Evolutionary conservation across 2,113 vertebrate species (phyloP), one percentile per base, ranked within the genome.

Genomic region (Onychorhynchus coronatus): DNA sequence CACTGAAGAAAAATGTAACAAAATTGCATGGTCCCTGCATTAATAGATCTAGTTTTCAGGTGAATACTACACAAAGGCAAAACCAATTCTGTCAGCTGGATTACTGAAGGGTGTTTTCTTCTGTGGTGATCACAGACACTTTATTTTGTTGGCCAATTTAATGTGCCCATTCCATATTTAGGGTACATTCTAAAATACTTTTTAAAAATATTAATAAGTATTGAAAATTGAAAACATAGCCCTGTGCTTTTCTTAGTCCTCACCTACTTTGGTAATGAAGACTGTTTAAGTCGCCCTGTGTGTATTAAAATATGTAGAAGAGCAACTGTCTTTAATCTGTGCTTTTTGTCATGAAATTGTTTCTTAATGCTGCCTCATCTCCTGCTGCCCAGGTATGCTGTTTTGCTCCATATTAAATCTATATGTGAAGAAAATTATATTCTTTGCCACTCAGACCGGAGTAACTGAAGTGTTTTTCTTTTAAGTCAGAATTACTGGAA

Each of bases 81-180:
- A 56, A 93, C 3, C 6, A 83, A 22, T 22, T 52, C 24, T 65
- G 22, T 65, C 1, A 1, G 12, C 5, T 50, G 15, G 53, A 30
- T 72, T 61, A 56, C 53, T 50, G 53, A 58, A 65, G 4, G 44
- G 17, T 3, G 1, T 44, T 85, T 88, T 53, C 37, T 68, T 76
- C 71, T 85, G 44, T 0, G 1, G 11, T 42, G 55, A 73, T 79
- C 5, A 22, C 22, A 27, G 20, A 18, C 8, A 73, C 0, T 0
- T 53, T 84, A 16, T 47, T 78, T 47, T 79, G 9, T 62, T 88
- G 75, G 21, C 20, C 31, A 62, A 17, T 27, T 77, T 42, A 67
- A 50, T 2, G 6, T 12, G 12, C 5, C 18, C 23, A 71, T 33
- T 39, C 11, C 8, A 31, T n/a, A 63, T 44, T n/a, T 31, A 78